Evolutionary conservation across 2,797 vertebrate genomes (phyloP).

Genomic region (Holocentrus rufus): DNA sequence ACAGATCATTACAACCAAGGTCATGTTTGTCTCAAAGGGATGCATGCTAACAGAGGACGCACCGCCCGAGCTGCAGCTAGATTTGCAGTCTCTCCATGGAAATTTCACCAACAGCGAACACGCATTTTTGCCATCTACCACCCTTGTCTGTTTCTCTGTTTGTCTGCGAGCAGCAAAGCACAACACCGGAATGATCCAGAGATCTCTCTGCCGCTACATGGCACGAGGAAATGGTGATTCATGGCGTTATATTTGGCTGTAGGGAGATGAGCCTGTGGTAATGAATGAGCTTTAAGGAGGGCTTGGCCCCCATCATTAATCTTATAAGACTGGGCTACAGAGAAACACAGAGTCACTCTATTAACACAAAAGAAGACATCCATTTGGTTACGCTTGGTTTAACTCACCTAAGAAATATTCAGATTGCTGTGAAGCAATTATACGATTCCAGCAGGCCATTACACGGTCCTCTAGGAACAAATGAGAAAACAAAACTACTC

Average conservation of each 20-base stretch:
- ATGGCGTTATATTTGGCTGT: conserved; percentile 72
- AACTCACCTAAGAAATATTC: conserved; percentile 58
- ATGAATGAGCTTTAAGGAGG: conserved; percentile 77
- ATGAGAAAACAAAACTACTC: conserved; percentile 38
- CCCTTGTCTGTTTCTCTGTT: conserved; percentile 28
- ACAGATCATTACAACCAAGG: conserved; percentile 3
- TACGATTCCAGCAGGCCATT: conserved; percentile 43
- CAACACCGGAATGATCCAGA: conserved; percentile 57
- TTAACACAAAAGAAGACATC: conserved; percentile 78
- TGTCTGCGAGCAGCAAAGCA: conserved; percentile 56
- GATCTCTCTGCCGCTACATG: conserved; percentile 41
- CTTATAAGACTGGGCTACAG: conserved; percentile 61
- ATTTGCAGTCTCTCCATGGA: conserved; percentile 21
- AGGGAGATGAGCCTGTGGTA: conserved; percentile 73
- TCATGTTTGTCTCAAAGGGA: neutral
- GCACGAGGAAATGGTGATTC: conserved; percentile 68
- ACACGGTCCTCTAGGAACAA: conserved; percentile 42
- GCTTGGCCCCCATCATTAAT: conserved; percentile 75
- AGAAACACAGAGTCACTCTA: conserved; percentile 72
- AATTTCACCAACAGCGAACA: conserved; percentile 35
- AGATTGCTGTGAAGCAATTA: conserved; percentile 66
- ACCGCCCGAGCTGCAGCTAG: neutral
- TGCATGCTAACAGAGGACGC: neutral
- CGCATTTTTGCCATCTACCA: conserved; percentile 22
- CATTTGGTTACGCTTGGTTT: conserved; percentile 60